Evolutionary conservation across 2,113 vertebrate genomes (phyloP), one percentile per base, ranked within the genome.

Genomic region (Grammomys surdaster): DNA sequence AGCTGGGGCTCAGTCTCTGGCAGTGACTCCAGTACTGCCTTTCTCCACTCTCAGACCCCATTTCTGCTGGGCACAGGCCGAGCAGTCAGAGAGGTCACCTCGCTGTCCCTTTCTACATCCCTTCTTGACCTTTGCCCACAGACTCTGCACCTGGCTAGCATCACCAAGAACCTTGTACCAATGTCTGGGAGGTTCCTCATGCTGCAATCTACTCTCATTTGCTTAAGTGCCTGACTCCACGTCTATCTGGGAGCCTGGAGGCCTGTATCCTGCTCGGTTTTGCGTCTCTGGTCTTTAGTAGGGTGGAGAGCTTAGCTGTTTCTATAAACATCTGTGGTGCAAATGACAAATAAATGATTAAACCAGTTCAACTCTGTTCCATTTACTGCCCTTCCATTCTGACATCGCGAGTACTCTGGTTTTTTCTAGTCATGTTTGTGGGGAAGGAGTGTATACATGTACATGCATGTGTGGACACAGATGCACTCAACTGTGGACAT

Each of bases 91-190:
- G 43, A 9, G 40, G 26, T 78, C 43, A 6, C 17, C 22, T 31
- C 3, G 0, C 36, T 46, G 20, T 4, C 31, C 17, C 24, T 65
- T 67, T 13, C 46, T 1, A 1, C 20, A 54, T 33, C 22, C 76
- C 56, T 76, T 58, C 56, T 36, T 94, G 92, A 40, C 48, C 46
- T 94, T 51, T 94, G 78, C 63, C 93, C 67, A 22, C 69, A 89
- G 78, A 11, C 10, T 33, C 10, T 7, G 78, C 33, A 51, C 33
- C 9, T 65, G 48, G 54, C 17, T 65, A 46, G 84, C n/a, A 28
- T 76, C 33, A 36, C 43, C 7, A 36, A 54, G 91, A 54, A 81
- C 93, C 85, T 89, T 43, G 81, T 24, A 58, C 67, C 3, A 0
- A 0, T 2, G 24, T 89, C 20, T 31, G 0, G 1, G 1, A 58